Evolutionary conservation across 2,888 invertebrate species (phyloP), one percentile per base, ranked within the genome.

Genomic region (Cryptocheilus praepositus): DNA sequence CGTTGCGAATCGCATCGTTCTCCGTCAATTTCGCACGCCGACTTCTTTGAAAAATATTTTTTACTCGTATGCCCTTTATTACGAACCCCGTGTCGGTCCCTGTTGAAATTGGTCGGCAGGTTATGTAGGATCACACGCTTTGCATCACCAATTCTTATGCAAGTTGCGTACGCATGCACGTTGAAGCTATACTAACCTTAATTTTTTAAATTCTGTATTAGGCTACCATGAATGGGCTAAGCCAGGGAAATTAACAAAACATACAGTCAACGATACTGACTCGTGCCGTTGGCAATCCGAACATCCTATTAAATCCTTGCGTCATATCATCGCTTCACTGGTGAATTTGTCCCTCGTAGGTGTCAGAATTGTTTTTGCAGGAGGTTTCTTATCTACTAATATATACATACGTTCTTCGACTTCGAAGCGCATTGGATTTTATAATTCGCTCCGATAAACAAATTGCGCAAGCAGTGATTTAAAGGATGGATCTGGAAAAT

Each of bases 1-100:
- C 61, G 73, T 82, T 71, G 78, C 64, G 28, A 85, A 69, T 45
- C 82, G 72, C 73, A 80, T 80, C 79, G 75, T 85, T 61, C 46
- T 52, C 19, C 60, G 36, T 53, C 18, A 61, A 25, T 59, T 62
- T n/a, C 13, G 16, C 16, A 59, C 13, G 15, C 11, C 3, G 11
- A 8, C 11, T 36, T 36, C 36, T 36, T 36, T 11, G 11, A 36
- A 18, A 16, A 49, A 57, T 64, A 66, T 36, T 51, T 13, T 8
- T 51, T n/a, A 15, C 49, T 28, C 22, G 2, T 11, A n/a, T 16
- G 16, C 13, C 46, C 58, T 64, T 69, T 68, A 70, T 73, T 21
- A 21, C 65, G 7, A 7, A 13, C 3, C 15, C 7, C 3, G 15
- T 36, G 18, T 19, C 21, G 56, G 25, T 53, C 28, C 8, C 7